Evolutionary conservation across 2,797 vertebrate species (phyloP).

Genomic region (Halcyon smyrnensis): DNA sequence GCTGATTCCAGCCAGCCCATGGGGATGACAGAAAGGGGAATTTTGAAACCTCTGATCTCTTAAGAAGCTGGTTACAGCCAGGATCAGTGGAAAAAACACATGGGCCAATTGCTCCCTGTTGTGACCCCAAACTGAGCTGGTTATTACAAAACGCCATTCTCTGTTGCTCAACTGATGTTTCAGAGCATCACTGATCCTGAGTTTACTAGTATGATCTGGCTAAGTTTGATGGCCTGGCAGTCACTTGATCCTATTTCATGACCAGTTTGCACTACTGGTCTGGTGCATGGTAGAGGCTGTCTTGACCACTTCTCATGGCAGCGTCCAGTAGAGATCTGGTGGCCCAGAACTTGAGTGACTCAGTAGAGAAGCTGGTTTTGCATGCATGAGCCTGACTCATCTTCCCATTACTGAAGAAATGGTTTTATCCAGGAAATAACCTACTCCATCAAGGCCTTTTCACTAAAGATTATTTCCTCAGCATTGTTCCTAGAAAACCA

Average conservation of each 20-base stretch:
- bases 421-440: conserved; percentile 25
- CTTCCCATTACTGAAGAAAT: background rate
- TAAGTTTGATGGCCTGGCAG: background rate
- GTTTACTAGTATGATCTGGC: background rate
- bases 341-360: background rate
- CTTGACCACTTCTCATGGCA: background rate
- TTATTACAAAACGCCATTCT: background rate
- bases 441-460: background rate
- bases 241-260: background rate
- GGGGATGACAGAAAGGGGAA: background rate
- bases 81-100: background rate
- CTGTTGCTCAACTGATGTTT: background rate
- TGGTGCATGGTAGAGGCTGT: background rate
- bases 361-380: background rate
- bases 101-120: background rate
- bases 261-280: background rate
- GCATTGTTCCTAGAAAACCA: conserved; percentile 9
- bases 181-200: background rate
- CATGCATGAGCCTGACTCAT: background rate
- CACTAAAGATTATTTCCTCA: background rate
- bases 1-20: background rate
- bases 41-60: conserved; percentile 2
- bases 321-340: background rate
- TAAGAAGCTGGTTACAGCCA: background rate
- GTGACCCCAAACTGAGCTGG: background rate